These are phyloP conservation scores for Podarcis cretensis DNA, from an alignment of 2,113 vertebrate genomes.

Conservation along the genomic window DNA sequence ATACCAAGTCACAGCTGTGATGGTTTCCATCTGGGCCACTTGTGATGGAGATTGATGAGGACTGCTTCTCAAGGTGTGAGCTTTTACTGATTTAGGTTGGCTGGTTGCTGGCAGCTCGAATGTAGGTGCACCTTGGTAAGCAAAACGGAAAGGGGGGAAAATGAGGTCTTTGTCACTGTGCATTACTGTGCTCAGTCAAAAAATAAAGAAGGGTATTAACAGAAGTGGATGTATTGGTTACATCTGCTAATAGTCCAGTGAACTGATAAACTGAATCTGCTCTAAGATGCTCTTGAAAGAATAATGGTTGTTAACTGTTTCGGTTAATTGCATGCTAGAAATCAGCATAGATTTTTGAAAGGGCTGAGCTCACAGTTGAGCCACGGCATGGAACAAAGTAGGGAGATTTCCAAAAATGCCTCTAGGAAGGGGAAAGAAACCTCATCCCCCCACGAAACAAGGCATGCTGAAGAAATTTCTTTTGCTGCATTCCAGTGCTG, in stretches of 20 bases:
- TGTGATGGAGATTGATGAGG: background rate
- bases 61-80: background rate
- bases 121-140: background rate
- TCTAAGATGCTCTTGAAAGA: background rate
- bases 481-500: too few species aligned
- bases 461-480: too few species aligned
- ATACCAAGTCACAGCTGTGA: background rate
- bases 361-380: too few species aligned
- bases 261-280: background rate
- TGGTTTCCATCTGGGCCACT: background rate
- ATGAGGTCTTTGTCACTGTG: background rate
- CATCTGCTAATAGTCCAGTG: background rate
- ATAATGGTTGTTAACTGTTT: background rate
- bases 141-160: too few species aligned
- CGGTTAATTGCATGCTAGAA: too few species aligned
- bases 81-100: background rate
- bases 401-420: too few species aligned
- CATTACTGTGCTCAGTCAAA: background rate
- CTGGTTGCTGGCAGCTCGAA: background rate
- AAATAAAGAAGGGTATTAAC: background rate
- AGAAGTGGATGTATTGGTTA: background rate
- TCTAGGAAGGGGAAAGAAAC: too few species aligned
- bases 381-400: too few species aligned
- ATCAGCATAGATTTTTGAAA: too few species aligned
- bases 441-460: too few species aligned